Evolutionary conservation across 2,797 vertebrate species (phyloP).

Genomic region (Furcifer pardalis): DNA sequence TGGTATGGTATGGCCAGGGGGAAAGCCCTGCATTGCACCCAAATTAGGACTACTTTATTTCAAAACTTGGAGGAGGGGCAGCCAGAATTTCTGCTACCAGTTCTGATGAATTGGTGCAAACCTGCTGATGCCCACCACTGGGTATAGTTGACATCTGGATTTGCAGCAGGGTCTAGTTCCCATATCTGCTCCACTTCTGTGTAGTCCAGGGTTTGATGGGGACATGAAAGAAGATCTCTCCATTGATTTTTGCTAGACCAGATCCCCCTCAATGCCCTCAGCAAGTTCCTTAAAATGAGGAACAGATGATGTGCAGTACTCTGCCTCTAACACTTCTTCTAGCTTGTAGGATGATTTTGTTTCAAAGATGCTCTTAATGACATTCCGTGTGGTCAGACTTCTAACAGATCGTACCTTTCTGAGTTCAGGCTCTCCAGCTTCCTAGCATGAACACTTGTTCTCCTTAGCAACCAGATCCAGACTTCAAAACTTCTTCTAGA

Average conservation of each 20-base stretch:
- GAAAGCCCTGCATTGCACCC: no score
- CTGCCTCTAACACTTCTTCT: background rate
- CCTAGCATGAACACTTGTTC: background rate
- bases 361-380: background rate
- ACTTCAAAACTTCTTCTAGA: background rate
- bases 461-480: background rate
- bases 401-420: background rate
- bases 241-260: background rate
- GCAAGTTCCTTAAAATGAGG: background rate
- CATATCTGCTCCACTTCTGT: no score
- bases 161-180: no score
- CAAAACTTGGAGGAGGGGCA: no score
- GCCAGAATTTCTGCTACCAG: no score
- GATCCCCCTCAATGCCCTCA: background rate
- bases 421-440: background rate
- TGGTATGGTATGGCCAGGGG: no score
- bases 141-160: no score
- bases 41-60: no score
- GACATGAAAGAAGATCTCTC: background rate
- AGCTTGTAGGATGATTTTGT: background rate
- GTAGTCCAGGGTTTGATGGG: no score
- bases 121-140: no score
- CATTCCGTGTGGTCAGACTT: background rate
- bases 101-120: no score
- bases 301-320: background rate